These are phyloP conservation scores for Bombus confusus DNA, from an alignment of 1,140 invertebrate species.

Conservation along the genomic window DNA sequence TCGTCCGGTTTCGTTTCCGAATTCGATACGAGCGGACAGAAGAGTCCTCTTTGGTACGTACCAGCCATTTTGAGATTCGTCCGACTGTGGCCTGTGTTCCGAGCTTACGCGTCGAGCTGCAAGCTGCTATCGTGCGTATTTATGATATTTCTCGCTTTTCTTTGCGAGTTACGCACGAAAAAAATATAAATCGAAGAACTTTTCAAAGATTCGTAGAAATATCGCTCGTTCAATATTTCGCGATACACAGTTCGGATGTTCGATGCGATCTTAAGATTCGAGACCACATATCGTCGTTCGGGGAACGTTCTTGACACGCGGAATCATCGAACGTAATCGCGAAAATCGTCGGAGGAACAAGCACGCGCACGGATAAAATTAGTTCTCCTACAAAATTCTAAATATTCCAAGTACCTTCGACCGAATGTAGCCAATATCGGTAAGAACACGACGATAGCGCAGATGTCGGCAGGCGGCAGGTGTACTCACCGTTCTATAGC, in stretches of 20 bases:
- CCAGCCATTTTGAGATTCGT: neutral
- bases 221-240: neutral
- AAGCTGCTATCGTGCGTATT: neutral
- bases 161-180: neutral
- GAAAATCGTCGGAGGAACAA: neutral
- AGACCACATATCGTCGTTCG: neutral
- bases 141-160: neutral
- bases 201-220: too few species aligned
- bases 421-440: constrained; percentile 40
- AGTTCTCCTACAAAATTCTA: constrained; percentile 38
- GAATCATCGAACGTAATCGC: constrained; percentile 8
- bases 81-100: too few species aligned
- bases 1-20: neutral
- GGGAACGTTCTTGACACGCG: neutral
- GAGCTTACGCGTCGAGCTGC: neutral
- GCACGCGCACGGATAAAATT: constrained; percentile 26
- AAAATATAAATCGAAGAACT: too few species aligned
- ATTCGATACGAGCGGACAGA: neutral
- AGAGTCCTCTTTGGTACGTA: neutral
- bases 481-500: constrained; percentile 23
- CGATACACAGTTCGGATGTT: neutral
- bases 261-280: neutral
- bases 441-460: constrained; percentile 28
- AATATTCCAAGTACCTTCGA: constrained; percentile 43
- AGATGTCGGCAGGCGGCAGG: constrained; percentile 46